Percentiles rank a stretch among this genome's conserved stretches.
phyloP scores from a whole-genome alignment of 2,888 invertebrate genomes.

The Drosophila subquinaria region DNA sequence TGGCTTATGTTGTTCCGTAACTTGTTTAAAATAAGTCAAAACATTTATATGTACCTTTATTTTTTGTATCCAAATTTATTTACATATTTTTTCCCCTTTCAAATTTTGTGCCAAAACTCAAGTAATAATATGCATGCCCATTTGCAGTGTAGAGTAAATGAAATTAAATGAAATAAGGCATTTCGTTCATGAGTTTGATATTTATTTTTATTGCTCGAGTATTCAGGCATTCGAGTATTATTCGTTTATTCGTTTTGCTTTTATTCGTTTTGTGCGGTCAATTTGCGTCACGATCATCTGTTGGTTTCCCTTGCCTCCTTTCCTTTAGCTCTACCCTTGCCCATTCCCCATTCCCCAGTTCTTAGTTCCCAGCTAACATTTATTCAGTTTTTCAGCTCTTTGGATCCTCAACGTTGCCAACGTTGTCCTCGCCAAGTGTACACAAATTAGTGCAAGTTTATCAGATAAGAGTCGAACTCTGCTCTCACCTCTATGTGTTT shows the following conservation, averaged over 20 bases:
- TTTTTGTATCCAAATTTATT: too few relatives aligned
- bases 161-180: constrained; percentile 60
- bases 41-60: too few relatives aligned
- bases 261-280: constrained; percentile 28
- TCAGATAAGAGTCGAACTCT: constrained; percentile 69
- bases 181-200: constrained; percentile 55
- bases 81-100: too few relatives aligned
- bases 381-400: constrained; percentile 17
- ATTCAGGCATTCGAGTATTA: constrained; percentile 6
- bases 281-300: constrained; percentile 56
- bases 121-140: not conserved
- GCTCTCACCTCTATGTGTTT: constrained; percentile 17
- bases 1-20: too few relatives aligned
- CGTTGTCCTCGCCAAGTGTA: constrained; percentile 62
- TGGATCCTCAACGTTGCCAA: constrained; percentile 3
- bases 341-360: not conserved
- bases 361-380: not conserved
- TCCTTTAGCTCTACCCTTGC: not conserved
- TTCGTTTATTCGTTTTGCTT: too few relatives aligned
- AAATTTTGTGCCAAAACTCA: not conserved
- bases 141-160: constrained; percentile 3
- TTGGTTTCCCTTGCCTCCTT: constrained; percentile 25
- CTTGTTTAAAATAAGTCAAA: too few relatives aligned
- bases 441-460: constrained; percentile 79
- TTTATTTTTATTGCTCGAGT: constrained; percentile 30